Evolutionary conservation across 2,797 vertebrate genomes (phyloP), one percentile per base, ranked within the genome.

Genomic region (Oreochromis mossambicus): DNA sequence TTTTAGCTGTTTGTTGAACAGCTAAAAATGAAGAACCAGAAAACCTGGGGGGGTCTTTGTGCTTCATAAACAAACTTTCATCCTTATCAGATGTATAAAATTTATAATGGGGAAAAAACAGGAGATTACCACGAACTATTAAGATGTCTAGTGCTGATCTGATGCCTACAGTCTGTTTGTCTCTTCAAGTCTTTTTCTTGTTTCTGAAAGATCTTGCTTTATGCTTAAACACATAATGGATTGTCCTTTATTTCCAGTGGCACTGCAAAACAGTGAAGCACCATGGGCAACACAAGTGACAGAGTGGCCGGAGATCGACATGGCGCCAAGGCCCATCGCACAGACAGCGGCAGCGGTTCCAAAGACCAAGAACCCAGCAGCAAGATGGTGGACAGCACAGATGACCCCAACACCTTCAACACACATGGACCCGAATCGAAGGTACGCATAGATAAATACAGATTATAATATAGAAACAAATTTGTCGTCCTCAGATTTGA

Each of bases 381-480:
- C 91, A 98, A 97, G 95, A 97, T 99, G 98, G 97, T 98, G 95
- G 98, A 98, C 93, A 99, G 98, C 96, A 98, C 97, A 0, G 98
- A 99, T 0, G 98, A 98, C 89, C 98, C 98, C 83, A 98, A 97
- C 79, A 97, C 99, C 90, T 99, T 99, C 95, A 98, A 97, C 95
- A 97, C 96, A 6, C 95, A 95, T 2, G 96, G 97, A 9, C 94
- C 96, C 0, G 98, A 98, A 85, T 96, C 96, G 78, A 99, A 99
- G 97, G 98, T 98, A 89, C 17, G 5, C 58, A 36, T 14, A 21
- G n/a, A 32, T 21, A 32, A 38, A 81, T 3, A 52, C 15, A 54
- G 12, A 79, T 63, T 43, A 7, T 21, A 51, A 48, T 46, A 11
- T 34, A 29, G 29, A 43, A n/a, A 26, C 21, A 4, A 19, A 5